Percentiles rank a stretch among this genome's conserved stretches.
These are phyloP conservation scores for Bolinopsis microptera DNA, from an alignment of 37 sponge, comb jelly and placozoan species.

Conservation along the genomic window DNA sequence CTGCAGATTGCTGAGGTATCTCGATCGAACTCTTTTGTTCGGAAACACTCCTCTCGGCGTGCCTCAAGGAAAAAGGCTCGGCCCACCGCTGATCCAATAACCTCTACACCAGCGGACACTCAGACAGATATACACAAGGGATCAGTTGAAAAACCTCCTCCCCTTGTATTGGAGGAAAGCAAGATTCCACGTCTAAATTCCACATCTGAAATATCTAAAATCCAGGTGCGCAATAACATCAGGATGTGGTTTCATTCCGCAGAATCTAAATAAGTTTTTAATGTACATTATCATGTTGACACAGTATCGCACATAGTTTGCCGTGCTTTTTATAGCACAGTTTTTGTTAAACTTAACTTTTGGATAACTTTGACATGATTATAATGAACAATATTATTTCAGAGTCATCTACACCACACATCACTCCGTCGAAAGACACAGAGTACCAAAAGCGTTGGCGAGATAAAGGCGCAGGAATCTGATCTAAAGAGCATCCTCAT, in stretches of 20 bases:
- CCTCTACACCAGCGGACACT: not conserved
- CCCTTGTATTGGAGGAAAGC: not conserved
- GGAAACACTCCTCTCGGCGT: conserved; percentile 44
- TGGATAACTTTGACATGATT: too few relatives aligned
- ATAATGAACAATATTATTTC: not conserved
- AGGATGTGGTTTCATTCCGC: too few relatives aligned
- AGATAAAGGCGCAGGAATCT: not conserved
- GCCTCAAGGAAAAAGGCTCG: conserved; percentile 12
- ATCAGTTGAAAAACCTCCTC: not conserved
- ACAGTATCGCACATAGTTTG: too few relatives aligned
- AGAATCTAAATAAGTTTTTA: too few relatives aligned
- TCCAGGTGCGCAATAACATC: conserved; percentile 6
- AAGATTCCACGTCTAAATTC: not conserved
- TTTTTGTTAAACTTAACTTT: too few relatives aligned
- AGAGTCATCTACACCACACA: not conserved
- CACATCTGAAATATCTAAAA: conserved; percentile 1
- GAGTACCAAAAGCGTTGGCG: not conserved
- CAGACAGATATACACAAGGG: not conserved
- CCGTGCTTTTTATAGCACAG: too few relatives aligned
- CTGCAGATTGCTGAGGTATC: not conserved
- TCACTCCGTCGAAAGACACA: conserved; percentile 25
- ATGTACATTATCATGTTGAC: too few relatives aligned
- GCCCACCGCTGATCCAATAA: not conserved
- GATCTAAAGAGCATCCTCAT: not conserved
- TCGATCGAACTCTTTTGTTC: not conserved